These are phyloP conservation scores for Artemia sinica DNA, from an alignment of 2,888 invertebrate genomes.

Conservation along the genomic window DNA sequence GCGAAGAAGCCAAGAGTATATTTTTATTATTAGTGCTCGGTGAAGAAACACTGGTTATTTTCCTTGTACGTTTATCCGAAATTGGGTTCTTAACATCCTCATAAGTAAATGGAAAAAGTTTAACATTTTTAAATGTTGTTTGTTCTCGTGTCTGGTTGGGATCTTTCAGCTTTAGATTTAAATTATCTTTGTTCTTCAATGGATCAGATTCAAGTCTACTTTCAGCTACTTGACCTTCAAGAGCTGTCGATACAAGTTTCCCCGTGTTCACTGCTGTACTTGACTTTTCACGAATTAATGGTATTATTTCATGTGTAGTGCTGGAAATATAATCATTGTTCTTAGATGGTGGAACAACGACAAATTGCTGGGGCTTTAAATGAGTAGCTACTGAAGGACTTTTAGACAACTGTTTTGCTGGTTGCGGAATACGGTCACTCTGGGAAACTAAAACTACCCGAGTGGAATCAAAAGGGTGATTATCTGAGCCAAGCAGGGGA, in stretches of 20 bases:
- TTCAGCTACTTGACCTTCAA: too few species aligned
- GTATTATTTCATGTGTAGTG: background rate
- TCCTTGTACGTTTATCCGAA: background rate
- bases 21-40: too few species aligned
- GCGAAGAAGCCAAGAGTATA: too few species aligned
- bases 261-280: too few species aligned
- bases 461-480: background rate
- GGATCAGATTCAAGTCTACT: too few species aligned
- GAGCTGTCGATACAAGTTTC: too few species aligned
- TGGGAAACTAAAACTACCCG: background rate
- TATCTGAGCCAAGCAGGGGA: background rate
- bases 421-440: background rate
- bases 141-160: background rate
- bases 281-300: background rate
- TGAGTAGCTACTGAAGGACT: background rate
- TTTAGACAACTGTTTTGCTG: background rate
- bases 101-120: slow-evolving; percentile 6
- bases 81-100: background rate
- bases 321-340: background rate
- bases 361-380: background rate
- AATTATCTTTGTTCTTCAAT: too few species aligned
- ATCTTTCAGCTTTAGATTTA: too few species aligned
- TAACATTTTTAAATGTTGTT: background rate
- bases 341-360: background rate
- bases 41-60: too few species aligned